Evolutionary conservation across 2,113 vertebrate species (phyloP), one percentile per base, ranked within the genome.

Genomic region (Rostratula benghalensis): DNA sequence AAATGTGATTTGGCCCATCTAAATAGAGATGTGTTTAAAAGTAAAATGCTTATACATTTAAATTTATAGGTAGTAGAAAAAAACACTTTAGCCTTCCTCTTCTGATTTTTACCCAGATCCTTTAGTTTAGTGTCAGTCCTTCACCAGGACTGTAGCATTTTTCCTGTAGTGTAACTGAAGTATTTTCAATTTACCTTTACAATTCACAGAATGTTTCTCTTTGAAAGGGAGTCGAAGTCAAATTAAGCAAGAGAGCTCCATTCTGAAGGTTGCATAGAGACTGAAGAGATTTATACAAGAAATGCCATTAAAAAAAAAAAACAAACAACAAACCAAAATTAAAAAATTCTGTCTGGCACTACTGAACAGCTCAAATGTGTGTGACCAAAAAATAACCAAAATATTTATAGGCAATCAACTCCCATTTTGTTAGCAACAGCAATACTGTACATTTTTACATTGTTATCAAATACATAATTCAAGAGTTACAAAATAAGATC

Each of bases 401-500:
- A 93, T 98, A 97, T 97, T 97, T 98, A 98, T 97, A 98, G 94
- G 97, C 97, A 97, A 96, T 96, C 92, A 87, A 95, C 82, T 98
- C 96, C 95, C 95, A 98, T 96, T 95, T 97, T 96, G 96, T 93
- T 97, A 97, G 95, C 94, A 95, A 97, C 97, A 98, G 93, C 97
- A 98, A 97, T 94, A 98, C 98, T 98, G 98, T 98, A 98, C 98
- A 98, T 98, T 97, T 97, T 98, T 98, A 98, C 97, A 98, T 93
- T 85, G 69, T 97, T 95, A 97, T 97, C 97, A 98, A 98, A 97
- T 97, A 98, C 97, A 97, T 97, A 97, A 97, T 96, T 94, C 73
- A 96, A 94, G 95, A 95, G 91, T 97, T 98, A 98, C 95, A 98
- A 98, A 98, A 96, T 75, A 97, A 97, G 83, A 95, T 93, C 98